Conservation (phyloP, 2,797 vertebrate species). For the Geotrypetes seraphini region DNA sequence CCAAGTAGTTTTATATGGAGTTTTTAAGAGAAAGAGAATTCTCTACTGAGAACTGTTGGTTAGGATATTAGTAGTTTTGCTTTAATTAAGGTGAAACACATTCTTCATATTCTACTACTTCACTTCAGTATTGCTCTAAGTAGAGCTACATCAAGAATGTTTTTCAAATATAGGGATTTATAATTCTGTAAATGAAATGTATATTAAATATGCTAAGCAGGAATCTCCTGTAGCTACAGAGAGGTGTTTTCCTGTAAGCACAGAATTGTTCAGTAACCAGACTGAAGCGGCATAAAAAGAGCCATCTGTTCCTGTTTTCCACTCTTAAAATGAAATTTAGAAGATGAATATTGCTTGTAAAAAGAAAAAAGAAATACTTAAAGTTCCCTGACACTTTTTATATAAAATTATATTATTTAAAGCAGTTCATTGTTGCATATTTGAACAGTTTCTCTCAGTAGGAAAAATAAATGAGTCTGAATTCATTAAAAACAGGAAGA, state of each 20-base stretch:
- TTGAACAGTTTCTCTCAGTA: too few species aligned
- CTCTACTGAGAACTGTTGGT: constrained; percentile 14
- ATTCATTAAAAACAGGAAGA: too few species aligned
- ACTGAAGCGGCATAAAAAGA: constrained; percentile 45
- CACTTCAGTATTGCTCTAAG: constrained; percentile 50
- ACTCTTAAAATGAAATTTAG: constrained; percentile 37
- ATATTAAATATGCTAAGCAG: constrained; percentile 51
- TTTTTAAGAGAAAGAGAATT: neutral
- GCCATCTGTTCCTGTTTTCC: constrained; percentile 59
- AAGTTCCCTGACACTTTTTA: too few species aligned
- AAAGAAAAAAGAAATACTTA: too few species aligned
- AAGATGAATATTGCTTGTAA: constrained; percentile 37
- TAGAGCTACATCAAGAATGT: constrained; percentile 51
- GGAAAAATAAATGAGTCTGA: too few species aligned
- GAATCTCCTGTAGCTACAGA: constrained; percentile 47
- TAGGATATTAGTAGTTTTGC: constrained; percentile 26
- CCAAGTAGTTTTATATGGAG: constrained; percentile 9
- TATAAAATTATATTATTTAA: too few species aligned
- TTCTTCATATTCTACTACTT: constrained; percentile 35
- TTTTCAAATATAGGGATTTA: constrained; percentile 58
- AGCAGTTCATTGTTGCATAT: constrained; percentile 14
- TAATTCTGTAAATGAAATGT: constrained; percentile 55
- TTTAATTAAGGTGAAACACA: constrained; percentile 47
- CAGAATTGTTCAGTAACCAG: constrained; percentile 62
- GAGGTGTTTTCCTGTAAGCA: too few species aligned